A percentile compares a stretch with the other conserved stretches of the same genome.
These are phyloP conservation scores for Hydropotes inermis DNA, from an alignment of 2,113 vertebrate genomes.

Conservation along the genomic window DNA sequence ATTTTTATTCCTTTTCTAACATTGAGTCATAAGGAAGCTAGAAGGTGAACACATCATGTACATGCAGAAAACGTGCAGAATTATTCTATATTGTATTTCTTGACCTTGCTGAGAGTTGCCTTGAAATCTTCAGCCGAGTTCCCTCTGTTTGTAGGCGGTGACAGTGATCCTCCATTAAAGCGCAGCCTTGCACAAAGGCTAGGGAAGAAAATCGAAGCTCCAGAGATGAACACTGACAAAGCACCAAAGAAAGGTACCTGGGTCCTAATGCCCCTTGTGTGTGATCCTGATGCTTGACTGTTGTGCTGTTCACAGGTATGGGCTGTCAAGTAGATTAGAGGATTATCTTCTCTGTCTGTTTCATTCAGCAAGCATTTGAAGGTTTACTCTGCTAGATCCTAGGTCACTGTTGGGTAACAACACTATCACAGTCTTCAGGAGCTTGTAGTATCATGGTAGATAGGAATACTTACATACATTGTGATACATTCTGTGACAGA, in stretches of 20 bases:
- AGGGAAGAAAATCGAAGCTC: conserved; percentile 83
- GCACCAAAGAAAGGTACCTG: conserved; percentile 82
- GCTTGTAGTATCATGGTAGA: background rate
- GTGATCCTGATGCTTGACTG: background rate
- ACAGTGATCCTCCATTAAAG: conserved; percentile 78
- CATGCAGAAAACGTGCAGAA: conserved; percentile 11
- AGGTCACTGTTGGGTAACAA: background rate
- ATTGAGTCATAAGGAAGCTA: background rate
- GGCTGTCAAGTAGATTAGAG: background rate
- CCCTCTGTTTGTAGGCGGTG: conserved; percentile 34
- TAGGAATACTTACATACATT: background rate
- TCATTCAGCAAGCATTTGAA: background rate
- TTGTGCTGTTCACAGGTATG: background rate
- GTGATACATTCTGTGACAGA: background rate
- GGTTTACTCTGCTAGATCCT: background rate
- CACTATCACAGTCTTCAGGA: background rate
- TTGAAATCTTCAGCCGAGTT: conserved; percentile 7
- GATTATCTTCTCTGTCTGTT: background rate
- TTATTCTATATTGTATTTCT: background rate
- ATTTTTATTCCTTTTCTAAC: conserved; percentile 15
- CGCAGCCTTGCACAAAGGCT: conserved; percentile 89
- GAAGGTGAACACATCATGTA: background rate
- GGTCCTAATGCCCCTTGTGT: accelerated
- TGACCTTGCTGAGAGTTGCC: background rate
- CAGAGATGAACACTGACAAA: conserved; percentile 68